Evolutionary conservation across 2,797 vertebrate genomes (phyloP).

Genomic region (Channallabes apus): DNA sequence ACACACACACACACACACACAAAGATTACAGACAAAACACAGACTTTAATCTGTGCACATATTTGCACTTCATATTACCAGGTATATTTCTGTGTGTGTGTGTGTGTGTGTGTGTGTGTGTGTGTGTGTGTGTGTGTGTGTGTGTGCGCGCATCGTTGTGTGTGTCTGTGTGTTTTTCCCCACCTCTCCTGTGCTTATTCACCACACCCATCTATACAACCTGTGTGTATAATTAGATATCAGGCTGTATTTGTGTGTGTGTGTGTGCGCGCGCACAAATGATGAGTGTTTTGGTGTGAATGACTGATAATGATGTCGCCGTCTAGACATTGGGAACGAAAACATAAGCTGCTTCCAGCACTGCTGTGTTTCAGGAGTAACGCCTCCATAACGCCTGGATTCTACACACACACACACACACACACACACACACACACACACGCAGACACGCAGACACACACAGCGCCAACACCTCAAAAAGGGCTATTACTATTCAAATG

Average conservation of each 20-base stretch:
- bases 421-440: not conserved
- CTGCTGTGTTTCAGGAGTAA: slow-evolving; percentile 28
- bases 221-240: slow-evolving; percentile 63
- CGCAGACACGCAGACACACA: slow-evolving; percentile 19
- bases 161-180: not conserved
- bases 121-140: not conserved
- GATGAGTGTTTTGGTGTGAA: slow-evolving; percentile 47
- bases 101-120: slow-evolving; percentile 13
- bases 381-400: not conserved
- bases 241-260: slow-evolving; percentile 37
- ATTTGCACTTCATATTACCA: not conserved
- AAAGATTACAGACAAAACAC: slow-evolving; percentile 16
- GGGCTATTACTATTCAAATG: not conserved
- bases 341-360: slow-evolving; percentile 24
- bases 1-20: slow-evolving; percentile 34
- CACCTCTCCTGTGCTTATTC: not conserved
- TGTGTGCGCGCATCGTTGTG: not conserved
- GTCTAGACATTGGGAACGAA: slow-evolving; percentile 48
- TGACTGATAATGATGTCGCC: slow-evolving; percentile 43
- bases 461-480: not conserved
- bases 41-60: slow-evolving; percentile 7
- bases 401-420: not conserved
- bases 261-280: slow-evolving; percentile 23
- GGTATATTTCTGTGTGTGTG: not conserved
- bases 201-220: slow-evolving; percentile 46